Conservation (phyloP, 2,888 invertebrate species). For the Cryptocheilus praepositus region DNA sequence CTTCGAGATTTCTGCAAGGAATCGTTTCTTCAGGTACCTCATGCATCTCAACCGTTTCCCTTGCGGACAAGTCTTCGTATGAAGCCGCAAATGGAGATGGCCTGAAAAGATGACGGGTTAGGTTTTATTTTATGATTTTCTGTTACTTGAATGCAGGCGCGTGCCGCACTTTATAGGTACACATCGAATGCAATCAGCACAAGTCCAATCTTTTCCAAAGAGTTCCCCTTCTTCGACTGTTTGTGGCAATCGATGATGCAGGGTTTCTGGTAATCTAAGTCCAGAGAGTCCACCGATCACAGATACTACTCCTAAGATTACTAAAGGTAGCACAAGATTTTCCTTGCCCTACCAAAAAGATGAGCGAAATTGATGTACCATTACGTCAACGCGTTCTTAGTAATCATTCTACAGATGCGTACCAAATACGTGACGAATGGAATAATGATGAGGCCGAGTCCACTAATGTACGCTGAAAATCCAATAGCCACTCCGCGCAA, state of each 20-base stretch:
- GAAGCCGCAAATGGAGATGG: slow-evolving; percentile 78
- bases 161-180: slow-evolving; percentile 80
- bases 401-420: slow-evolving; percentile 66
- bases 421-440: slow-evolving; percentile 95
- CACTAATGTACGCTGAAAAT: slow-evolving; percentile 92
- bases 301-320: slow-evolving; percentile 89
- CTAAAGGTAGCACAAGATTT: slow-evolving; percentile 87
- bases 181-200: slow-evolving; percentile 85
- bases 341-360: slow-evolving; percentile 83
- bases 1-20: slow-evolving; percentile 43
- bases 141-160: neutral
- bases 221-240: slow-evolving; percentile 92
- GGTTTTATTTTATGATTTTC: neutral
- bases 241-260: slow-evolving; percentile 88
- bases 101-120: slow-evolving; percentile 75
- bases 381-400: no score
- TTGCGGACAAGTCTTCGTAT: slow-evolving; percentile 85
- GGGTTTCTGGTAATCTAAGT: slow-evolving; percentile 88
- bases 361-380: no score
- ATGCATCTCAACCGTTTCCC: slow-evolving; percentile 72
- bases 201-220: slow-evolving; percentile 89
- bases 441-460: slow-evolving; percentile 90
- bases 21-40: slow-evolving; percentile 59
- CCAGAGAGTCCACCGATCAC: slow-evolving; percentile 88
- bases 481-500: slow-evolving; percentile 93